Percentiles rank a stretch among this genome's conserved stretches.
Evolutionary conservation across 1,140 invertebrate species (phyloP).

Genomic region (Pogonognathellus flavescens): DNA sequence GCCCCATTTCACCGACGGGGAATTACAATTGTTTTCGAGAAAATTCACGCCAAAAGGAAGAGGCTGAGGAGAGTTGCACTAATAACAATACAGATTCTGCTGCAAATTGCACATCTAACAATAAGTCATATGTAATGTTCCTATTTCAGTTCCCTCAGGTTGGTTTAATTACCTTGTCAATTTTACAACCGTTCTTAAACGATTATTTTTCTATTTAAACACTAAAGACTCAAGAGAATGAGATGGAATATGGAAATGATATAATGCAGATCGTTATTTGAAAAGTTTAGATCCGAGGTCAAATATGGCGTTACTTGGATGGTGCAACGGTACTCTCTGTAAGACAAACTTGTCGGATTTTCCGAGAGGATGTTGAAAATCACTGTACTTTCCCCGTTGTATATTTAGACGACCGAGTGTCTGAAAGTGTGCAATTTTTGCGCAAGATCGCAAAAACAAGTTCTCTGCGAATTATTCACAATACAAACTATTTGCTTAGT

Average conservation of each 20-base stretch:
- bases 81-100: background rate
- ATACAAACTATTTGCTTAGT: background rate
- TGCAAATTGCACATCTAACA: background rate
- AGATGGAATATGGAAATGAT: too few relatives aligned
- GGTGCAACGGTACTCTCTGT: background rate
- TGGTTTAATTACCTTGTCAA: too few relatives aligned
- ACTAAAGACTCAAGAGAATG: too few relatives aligned
- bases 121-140: background rate
- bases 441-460: background rate
- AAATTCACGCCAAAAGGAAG: background rate
- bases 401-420: background rate
- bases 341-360: background rate
- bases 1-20: background rate
- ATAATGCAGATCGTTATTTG: constrained; percentile 15
- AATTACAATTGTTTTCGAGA: background rate
- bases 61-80: background rate
- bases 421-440: background rate
- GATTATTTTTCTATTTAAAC: too few relatives aligned
- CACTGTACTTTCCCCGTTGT: background rate
- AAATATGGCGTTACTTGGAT: constrained; percentile 40
- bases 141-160: constrained; percentile 24
- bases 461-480: background rate
- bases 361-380: constrained; percentile 3
- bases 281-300: constrained; percentile 31
- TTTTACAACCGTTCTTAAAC: too few relatives aligned